Evolutionary conservation across 2,113 vertebrate genomes (phyloP), one percentile per base, ranked within the genome.

Genomic region (Hemicordylus capensis): DNA sequence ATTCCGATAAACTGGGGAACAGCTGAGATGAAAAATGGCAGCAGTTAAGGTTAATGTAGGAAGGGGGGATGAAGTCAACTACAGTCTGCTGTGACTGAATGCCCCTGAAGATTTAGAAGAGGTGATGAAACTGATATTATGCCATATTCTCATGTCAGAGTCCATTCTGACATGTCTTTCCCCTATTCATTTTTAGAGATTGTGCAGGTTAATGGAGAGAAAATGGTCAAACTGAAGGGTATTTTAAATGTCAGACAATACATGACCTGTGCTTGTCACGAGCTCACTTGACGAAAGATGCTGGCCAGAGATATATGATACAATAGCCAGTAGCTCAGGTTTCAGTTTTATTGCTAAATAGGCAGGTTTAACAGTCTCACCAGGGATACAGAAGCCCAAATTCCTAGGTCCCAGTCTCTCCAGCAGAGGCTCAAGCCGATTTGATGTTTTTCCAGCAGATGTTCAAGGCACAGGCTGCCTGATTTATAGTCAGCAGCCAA

Each of bases 11-110:
- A 2, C 31, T 24, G 26, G 44, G 17, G 63, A 9, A 2, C 44
- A 4, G 51, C 37, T 4, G 24, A 46, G 74, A n/a, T 69, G 1
- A 3, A 72, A 76, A 85, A 83, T 1, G n/a, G 37, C 66, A 34
- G 4, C 14, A 54, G 37, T 69, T 73, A 64, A 61, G 0, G 66
- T 81, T 90, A 22, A 3, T 24, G 15, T 31, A 5, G 4, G 28
- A 9, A 8, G 2, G 1, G 2, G 20, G 4, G 0, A 4, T 4
- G 31, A 34, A 26, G 39, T 63, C 15, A 67, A 26, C 0, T 0
- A 15, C 26, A 51, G 31, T 0, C 3, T 37, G 5, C 3, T 14
- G 0, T 6, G 83, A 28, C 4, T 63, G 34, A 82, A 42, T 0
- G 39, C 26, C 51, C 69, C 54, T 46, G 37, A 80, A 84, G 81